Evolutionary conservation across 2,888 invertebrate genomes (phyloP), one percentile per base, ranked within the genome.

Genomic region (Capitulum mitella): DNA sequence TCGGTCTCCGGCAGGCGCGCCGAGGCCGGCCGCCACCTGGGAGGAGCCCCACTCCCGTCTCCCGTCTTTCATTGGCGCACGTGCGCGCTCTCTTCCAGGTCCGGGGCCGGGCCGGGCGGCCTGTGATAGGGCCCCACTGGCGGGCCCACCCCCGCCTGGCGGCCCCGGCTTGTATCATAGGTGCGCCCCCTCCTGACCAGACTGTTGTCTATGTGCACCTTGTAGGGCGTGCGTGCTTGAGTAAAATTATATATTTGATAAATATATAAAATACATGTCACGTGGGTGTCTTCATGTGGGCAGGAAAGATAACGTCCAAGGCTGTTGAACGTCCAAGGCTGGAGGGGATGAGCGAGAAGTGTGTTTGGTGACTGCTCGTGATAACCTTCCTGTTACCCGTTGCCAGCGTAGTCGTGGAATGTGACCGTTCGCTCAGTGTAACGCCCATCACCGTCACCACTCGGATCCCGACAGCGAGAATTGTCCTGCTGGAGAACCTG

Each of bases 251-350:
- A 70, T 70, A 70, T 70, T 70, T 70, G 70, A 70, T 70, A 70
- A 70, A 70, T 70, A 70, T 70, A 70, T 70, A 70, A 40, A 70
- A 70, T 70, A 70, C 70, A 70, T 70, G 70, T 70, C 40, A 70
- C 32, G 64, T 19, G 64, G 19, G 19, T 64, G 64, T 64, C 14
- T 64, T 5, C n/a, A 29, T 58, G 58, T 43, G n/a, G n/a, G n/a
- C n/a, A n/a, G n/a, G n/a, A n/a, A n/a, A n/a, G n/a, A n/a, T n/a
- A n/a, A n/a, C n/a, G n/a, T n/a, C n/a, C n/a, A n/a, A n/a, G n/a
- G n/a, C n/a, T n/a, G n/a, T n/a, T n/a, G n/a, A n/a, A n/a, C n/a
- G n/a, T n/a, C n/a, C n/a, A n/a, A n/a, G n/a, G n/a, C n/a, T n/a
- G n/a, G n/a, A n/a, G n/a, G n/a, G n/a, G n/a, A n/a, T n/a, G n/a